A percentile compares a stretch with the other conserved stretches of the same genome.
Evolutionary conservation across 2,797 vertebrate species (phyloP).

Genomic region (Manis javanica): DNA sequence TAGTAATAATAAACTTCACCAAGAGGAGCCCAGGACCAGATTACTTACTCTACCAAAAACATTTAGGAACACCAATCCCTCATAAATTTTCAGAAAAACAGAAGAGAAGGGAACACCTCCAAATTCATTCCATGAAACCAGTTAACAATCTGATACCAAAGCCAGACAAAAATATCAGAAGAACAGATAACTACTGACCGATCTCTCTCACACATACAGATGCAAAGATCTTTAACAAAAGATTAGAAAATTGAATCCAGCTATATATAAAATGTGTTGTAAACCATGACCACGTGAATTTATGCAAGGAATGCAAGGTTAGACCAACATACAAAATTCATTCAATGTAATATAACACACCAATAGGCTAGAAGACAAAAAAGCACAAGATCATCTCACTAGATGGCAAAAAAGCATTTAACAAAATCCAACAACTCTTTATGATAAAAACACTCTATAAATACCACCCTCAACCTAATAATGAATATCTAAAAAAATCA

Average conservation of each 20-base stretch:
- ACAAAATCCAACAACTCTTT: neutral
- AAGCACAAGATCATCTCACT: neutral
- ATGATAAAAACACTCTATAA: neutral
- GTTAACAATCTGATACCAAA: neutral
- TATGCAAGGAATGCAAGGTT: neutral
- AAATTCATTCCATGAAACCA: neutral
- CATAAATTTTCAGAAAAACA: neutral
- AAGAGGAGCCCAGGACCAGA: neutral
- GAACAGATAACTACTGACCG: neutral
- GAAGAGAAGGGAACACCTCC: neutral
- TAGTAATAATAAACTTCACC: neutral
- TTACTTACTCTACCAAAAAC: neutral
- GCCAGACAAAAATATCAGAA: neutral
- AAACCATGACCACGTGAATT: neutral
- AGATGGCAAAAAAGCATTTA: too few species aligned
- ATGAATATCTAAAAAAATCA: neutral
- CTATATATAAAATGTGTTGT: neutral
- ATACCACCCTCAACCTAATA: neutral
- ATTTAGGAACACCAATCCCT: neutral
- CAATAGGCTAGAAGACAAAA: neutral
- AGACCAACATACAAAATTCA: too few species aligned
- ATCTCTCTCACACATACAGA: neutral
- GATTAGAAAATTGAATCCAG: neutral
- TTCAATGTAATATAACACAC: neutral
- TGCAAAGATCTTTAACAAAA: neutral